phyloP scores from a whole-genome alignment of 2,113 vertebrate species.

The Meles meles region DNA sequence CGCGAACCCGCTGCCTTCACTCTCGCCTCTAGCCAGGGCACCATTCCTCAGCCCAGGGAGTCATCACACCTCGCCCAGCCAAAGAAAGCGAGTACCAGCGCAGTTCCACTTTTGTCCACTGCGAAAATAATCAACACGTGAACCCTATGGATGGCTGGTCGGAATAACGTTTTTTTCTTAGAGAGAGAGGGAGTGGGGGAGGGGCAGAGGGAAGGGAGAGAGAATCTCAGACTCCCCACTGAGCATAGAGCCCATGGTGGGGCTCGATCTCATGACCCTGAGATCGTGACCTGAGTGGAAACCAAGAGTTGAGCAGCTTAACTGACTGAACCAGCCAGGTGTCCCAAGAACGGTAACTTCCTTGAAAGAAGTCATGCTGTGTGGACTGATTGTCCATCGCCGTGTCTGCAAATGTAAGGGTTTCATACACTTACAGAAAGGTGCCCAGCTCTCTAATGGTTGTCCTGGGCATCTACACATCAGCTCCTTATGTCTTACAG shows the following conservation, averaged over 20 bases:
- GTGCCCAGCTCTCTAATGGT: accelerated
- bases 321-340: not conserved
- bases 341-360: not conserved
- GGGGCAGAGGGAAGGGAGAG: not conserved
- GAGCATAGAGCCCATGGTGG: not conserved
- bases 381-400: accelerated
- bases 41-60: not conserved
- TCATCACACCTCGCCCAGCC: too few species aligned
- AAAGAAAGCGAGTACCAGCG: not conserved
- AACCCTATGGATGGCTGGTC: accelerated
- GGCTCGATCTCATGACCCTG: not conserved
- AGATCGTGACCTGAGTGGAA: not conserved
- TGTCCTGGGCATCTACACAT: too few species aligned
- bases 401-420: accelerated
- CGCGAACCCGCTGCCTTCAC: accelerated
- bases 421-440: not conserved
- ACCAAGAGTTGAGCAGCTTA: not conserved
- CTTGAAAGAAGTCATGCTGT: not conserved
- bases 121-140: not conserved
- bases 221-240: not conserved
- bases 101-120: not conserved
- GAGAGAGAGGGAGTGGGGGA: not conserved
- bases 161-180: not conserved
- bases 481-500: not conserved
- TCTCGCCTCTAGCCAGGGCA: not conserved